Base-by-base conservation (phyloP, 2,888 invertebrate species). In the Dynastes maya region DNA sequence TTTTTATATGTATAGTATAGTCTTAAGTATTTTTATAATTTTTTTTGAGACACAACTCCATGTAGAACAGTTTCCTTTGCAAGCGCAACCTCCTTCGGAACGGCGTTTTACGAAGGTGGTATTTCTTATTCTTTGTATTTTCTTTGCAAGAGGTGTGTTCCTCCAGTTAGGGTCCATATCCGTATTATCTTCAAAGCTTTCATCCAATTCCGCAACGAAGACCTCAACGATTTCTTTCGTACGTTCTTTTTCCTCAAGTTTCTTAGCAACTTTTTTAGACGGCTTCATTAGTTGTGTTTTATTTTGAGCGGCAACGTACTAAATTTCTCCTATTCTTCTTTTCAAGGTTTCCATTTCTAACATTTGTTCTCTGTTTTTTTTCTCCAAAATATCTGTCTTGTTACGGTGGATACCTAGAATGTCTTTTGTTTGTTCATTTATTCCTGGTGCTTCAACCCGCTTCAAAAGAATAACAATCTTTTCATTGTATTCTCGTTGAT, bases 121-220 rank as follows among this genome's bases (percentile, higher is more conserved):
- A 49, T 11, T 68, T 2, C 72, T 58, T 22, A 80, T 68, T 16
- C 40, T 74, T 11, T 75, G 70, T 16, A 78, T 32, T 45, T 85
- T 79, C 77, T 90, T 92, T 76, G 90, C 92, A 0, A 94, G 86
- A 0, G 94, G 95, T 1, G 94, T 94, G 55, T 91, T 91, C 51
- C 88, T 88, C 94, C 94, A 95, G 84, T 95, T 94, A 0, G 94
- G 94, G 86, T 95, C 94, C 3, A 88, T 88, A 45, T 86, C 84
- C 0, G 83, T 71, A 81, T 91, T 89, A 81, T 90, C 90, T 8
- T 89, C 85, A 0, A 85, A 89, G 13, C 80, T 82, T 1, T 89
- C 89, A 6, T 90, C 90, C 11, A 82, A 67, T 3, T 64, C 37
- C 9, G 22, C 13, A 40, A 11, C 22, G 9, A 22, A 29, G 22